Evolutionary conservation across 2,113 vertebrate genomes (phyloP).

Genomic region (Rhinoderma darwinii): DNA sequence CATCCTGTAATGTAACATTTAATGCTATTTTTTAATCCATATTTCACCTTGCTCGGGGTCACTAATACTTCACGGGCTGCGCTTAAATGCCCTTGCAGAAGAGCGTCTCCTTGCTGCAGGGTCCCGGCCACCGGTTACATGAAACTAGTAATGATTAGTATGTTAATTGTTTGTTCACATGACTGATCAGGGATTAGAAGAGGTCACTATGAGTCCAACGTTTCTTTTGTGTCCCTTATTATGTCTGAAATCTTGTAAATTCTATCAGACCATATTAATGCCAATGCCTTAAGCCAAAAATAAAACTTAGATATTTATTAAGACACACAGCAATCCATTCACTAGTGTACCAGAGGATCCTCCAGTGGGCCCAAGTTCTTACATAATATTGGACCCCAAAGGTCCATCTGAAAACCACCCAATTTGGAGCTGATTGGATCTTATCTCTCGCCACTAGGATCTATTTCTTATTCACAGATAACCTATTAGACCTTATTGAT

Average conservation of each 20-base stretch:
- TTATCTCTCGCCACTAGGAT: too few species aligned
- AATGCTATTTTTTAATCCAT: slow-evolving; percentile 7
- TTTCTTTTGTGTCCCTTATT: not conserved
- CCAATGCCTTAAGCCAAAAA: too few species aligned
- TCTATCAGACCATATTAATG: too few species aligned
- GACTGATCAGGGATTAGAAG: not conserved
- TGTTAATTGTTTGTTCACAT: not conserved
- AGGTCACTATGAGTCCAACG: not conserved
- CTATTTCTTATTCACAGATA: too few species aligned
- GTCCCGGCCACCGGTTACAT: not conserved
- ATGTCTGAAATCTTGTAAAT: not conserved
- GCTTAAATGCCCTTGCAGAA: not conserved
- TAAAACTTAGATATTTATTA: too few species aligned
- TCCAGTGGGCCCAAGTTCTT: too few species aligned
- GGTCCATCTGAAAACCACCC: too few species aligned
- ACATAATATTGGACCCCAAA: too few species aligned
- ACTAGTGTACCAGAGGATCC: too few species aligned
- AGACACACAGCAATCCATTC: too few species aligned
- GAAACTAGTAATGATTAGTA: not conserved
- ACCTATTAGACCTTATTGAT: too few species aligned
- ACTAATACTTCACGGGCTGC: not conserved
- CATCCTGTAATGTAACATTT: not conserved
- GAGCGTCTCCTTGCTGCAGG: not conserved
- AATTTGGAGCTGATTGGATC: too few species aligned
- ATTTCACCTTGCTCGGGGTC: slow-evolving; percentile 9